These are phyloP conservation scores for Lycaena phlaeas DNA, from an alignment of 2,888 invertebrate species.

Conservation along the genomic window DNA sequence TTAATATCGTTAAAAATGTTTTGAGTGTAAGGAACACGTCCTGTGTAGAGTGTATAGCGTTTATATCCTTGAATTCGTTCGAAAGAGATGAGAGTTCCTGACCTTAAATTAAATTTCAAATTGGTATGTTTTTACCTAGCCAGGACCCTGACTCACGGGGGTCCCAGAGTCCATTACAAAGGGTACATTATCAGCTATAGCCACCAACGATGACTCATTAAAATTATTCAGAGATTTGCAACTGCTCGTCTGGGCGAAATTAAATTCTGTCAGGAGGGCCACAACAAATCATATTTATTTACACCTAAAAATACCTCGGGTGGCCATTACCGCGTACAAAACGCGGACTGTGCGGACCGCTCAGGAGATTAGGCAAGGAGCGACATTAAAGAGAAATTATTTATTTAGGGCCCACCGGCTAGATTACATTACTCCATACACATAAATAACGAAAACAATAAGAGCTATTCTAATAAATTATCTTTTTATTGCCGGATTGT, in stretches of 20 bases:
- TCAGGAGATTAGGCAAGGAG: conserved; percentile 71
- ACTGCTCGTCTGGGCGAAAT: conserved; percentile 50
- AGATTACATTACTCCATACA: conserved; percentile 74
- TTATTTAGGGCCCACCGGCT: conserved; percentile 69
- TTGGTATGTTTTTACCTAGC: conserved; percentile 6
- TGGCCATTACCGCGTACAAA: conserved; percentile 61
- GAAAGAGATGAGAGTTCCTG: too few relatives aligned
- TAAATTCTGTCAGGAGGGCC: conserved; percentile 67
- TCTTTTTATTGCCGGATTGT: conserved; percentile 74
- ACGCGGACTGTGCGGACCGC: conserved; percentile 55
- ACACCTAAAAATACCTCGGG: conserved; percentile 72
- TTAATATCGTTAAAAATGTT: too few relatives aligned
- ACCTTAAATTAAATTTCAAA: neutral
- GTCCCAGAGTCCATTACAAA: conserved; percentile 8
- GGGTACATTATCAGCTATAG: conserved; percentile 4
- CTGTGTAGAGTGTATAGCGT: too few relatives aligned
- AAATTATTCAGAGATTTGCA: conserved; percentile 64
- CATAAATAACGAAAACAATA: conserved; percentile 74
- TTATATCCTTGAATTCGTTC: too few relatives aligned
- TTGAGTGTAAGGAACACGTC: too few relatives aligned
- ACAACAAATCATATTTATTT: conserved; percentile 74
- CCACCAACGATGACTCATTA: conserved; percentile 44
- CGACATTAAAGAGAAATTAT: conserved; percentile 72
- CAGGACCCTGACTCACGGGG: conserved; percentile 14
- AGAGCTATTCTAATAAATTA: conserved; percentile 74